phyloP scores from a whole-genome alignment of 2,888 invertebrate species.

The Cerastoderma edule region DNA sequence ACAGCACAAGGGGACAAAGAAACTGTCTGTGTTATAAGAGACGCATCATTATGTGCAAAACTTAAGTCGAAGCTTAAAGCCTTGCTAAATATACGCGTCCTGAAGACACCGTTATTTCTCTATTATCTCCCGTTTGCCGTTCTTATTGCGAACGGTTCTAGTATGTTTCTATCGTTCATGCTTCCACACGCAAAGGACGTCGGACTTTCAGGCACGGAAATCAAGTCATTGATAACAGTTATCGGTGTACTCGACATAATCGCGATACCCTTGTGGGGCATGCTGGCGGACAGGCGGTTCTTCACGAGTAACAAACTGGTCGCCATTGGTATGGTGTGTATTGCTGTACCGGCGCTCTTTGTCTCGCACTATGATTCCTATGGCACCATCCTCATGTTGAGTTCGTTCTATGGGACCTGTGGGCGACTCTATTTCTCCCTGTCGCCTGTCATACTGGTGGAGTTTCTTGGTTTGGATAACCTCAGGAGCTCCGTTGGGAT shows the following conservation, averaged over 20 bases:
- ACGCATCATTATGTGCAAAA: neutral
- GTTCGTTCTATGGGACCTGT: conserved; percentile 61
- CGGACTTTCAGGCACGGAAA: conserved; percentile 43
- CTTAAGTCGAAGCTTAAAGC: neutral
- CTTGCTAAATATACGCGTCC: neutral
- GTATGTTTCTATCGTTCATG: conserved; percentile 35
- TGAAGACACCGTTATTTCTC: conserved; percentile 14
- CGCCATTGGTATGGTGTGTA: conserved; percentile 27
- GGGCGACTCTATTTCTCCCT: conserved; percentile 63
- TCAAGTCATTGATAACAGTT: conserved; percentile 45
- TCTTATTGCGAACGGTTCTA: conserved; percentile 14
- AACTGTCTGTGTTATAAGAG: too few species aligned
- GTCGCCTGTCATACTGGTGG: conserved; percentile 62
- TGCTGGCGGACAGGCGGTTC: conserved; percentile 49
- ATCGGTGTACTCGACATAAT: conserved; percentile 48
- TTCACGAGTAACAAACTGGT: conserved; percentile 46
- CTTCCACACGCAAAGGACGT: conserved; percentile 57
- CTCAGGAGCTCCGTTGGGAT: conserved; percentile 63
- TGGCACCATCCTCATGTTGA: conserved; percentile 51
- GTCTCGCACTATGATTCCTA: conserved; percentile 52
- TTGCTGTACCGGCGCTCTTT: conserved; percentile 34
- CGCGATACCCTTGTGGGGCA: conserved; percentile 42
- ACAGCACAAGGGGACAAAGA: too few species aligned
- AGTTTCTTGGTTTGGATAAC: conserved; percentile 66
- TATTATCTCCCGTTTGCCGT: conserved; percentile 12